Evolutionary conservation across 1,140 invertebrate species (phyloP), one percentile per base, ranked within the genome.

Genomic region (Drosophila mayri): DNA sequence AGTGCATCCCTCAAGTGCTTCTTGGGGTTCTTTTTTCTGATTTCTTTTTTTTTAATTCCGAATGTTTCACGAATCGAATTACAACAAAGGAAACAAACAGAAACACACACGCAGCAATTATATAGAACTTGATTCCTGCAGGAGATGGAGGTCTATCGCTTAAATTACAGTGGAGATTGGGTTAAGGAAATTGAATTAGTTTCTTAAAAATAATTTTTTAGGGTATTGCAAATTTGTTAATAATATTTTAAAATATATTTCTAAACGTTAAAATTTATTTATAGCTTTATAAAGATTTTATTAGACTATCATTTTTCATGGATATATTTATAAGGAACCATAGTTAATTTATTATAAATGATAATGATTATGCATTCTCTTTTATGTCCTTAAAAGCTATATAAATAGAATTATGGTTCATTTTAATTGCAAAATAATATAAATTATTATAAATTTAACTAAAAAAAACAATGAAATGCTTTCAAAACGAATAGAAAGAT

Each of bases 1-100:
- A 54, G 78, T 70, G 73, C 81, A 67, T 77, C 82, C 82, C 82
- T 79, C 82, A 86, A 86, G 82, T 86, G 82, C 28, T 76, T 65
- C 47, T 60, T 47, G 37, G 52, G n/a, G 20, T 30, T 28, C 28
- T 63, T 40, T 20, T 25, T 72, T 40, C 18, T 47, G 22, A 44
- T 46, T 46, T 30, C 12, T 50, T 30, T n/a, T 46, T 37, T n/a
- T 44, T 52, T 22, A 50, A 43, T 43, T 38, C 60, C 25, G 68
- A 76, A 76, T 60, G 64, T 46, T 61, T 60, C 64, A 43, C 47
- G 66, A 78, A 81, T 82, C 67, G 46, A 77, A 70, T 81, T 77
- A 81, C 74, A 74, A 60, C 58, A 78, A 62, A 78, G 50, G 41
- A 63, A 71, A 62, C 35, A 68, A 55, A 57, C 41, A 58, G 50